These are phyloP conservation scores for Heliconius charithonia DNA, from an alignment of 2,888 invertebrate species.

Conservation along the genomic window DNA sequence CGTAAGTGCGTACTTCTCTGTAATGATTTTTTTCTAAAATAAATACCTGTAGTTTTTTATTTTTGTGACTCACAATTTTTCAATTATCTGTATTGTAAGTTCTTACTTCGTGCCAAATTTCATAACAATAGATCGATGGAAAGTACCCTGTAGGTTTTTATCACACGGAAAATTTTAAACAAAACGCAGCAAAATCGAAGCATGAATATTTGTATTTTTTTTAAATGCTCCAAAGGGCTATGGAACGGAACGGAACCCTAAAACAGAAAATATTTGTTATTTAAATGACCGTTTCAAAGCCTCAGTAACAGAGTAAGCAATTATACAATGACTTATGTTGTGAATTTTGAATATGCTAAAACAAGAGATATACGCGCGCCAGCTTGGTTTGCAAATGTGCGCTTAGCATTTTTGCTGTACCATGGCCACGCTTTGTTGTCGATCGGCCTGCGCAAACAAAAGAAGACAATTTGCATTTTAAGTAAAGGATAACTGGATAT, in stretches of 20 bases:
- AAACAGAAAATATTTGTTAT: neutral
- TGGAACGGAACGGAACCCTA: too few species aligned
- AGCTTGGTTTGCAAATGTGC: conserved; percentile 70
- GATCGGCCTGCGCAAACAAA: conserved; percentile 72
- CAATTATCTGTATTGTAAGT: neutral
- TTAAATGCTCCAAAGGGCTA: too few species aligned
- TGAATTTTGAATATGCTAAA: conserved; percentile 53
- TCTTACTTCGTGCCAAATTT: too few species aligned
- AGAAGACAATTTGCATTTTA: conserved; percentile 80
- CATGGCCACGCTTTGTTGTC: conserved; percentile 57
- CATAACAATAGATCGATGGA: too few species aligned
- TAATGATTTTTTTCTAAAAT: too few species aligned
- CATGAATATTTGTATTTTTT: too few species aligned
- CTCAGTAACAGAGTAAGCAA: conserved; percentile 34
- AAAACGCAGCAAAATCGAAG: too few species aligned
- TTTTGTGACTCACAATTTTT: too few species aligned
- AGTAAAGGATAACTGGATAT: conserved; percentile 76
- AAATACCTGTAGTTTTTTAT: too few species aligned
- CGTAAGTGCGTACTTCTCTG: too few species aligned
- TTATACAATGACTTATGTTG: conserved; percentile 34
- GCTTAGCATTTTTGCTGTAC: conserved; percentile 71
- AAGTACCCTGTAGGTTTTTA: too few species aligned
- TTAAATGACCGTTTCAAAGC: conserved; percentile 6
- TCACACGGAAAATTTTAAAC: too few species aligned
- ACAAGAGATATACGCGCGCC: conserved; percentile 57